phyloP scores from a whole-genome alignment of 2,888 invertebrate genomes.

The Napeogenes sylphis region DNA sequence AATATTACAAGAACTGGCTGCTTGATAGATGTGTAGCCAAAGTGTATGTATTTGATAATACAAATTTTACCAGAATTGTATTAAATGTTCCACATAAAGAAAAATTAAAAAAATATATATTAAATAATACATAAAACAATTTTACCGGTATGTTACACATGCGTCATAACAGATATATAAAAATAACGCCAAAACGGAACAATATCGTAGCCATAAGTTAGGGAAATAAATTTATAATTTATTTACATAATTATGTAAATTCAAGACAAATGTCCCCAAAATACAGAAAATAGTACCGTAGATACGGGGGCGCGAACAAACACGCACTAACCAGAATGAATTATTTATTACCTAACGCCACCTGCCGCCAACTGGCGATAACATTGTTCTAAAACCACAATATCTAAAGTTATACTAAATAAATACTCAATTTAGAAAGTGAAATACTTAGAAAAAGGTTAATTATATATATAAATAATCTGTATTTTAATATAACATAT shows the following conservation, averaged over 20 bases:
- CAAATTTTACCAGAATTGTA: no score
- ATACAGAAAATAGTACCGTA: constrained; percentile 18
- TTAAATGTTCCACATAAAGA: no score
- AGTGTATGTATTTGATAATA: no score
- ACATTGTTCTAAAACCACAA: constrained; percentile 16
- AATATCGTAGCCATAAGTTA: constrained; percentile 6
- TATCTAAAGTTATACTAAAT: no score
- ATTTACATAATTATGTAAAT: constrained; percentile 25
- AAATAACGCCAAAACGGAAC: background rate
- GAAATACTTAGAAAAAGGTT: background rate
- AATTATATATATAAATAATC: background rate
- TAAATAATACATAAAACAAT: no score
- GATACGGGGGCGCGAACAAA: constrained; percentile 25
- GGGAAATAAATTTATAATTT: constrained; percentile 9
- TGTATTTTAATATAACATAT: no score
- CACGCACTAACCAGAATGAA: constrained; percentile 29
- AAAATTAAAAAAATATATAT: no score
- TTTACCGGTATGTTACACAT: no score
- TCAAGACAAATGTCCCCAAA: constrained; percentile 15
- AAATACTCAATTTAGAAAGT: background rate
- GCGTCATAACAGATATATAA: no score
- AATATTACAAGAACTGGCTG: no score
- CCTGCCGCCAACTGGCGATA: constrained; percentile 34
- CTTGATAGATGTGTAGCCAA: no score
- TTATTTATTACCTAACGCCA: constrained; percentile 37